Conservation (phyloP, 1,140 invertebrate species). For the Drosophila obscura region DNA sequence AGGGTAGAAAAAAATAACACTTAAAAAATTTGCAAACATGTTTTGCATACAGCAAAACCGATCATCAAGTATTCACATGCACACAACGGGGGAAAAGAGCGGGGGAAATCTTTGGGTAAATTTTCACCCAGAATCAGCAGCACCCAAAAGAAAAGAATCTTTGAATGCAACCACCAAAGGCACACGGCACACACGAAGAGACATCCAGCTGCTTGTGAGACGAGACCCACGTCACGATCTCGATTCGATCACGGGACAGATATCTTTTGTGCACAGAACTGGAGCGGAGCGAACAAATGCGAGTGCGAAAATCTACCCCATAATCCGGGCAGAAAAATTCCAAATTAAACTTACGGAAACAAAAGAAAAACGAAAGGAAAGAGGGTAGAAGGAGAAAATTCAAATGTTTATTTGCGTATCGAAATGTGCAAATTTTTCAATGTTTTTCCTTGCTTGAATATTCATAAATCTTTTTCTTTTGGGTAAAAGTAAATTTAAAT, state of each 20-base stretch:
- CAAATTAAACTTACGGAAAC: constrained; percentile 47
- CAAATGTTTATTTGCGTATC: constrained; percentile 78
- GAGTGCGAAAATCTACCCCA: constrained; percentile 78
- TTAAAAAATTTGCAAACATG: constrained; percentile 82
- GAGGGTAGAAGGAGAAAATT: constrained; percentile 22
- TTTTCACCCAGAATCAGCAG: constrained; percentile 17
- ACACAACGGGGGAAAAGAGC: constrained; percentile 21
- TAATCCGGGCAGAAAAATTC: constrained; percentile 58
- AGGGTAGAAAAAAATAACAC: constrained; percentile 38
- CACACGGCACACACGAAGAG: neutral
- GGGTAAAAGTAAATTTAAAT: constrained; percentile 33
- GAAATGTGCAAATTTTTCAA: constrained; percentile 64
- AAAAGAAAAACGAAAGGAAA: constrained; percentile 24
- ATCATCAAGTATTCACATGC: constrained; percentile 72
- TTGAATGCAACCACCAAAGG: constrained; percentile 47
- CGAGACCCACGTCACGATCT: constrained; percentile 43
- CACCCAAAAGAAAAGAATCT: constrained; percentile 38
- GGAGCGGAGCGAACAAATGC: constrained; percentile 58
- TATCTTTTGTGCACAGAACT: constrained; percentile 45
- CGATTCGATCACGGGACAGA: constrained; percentile 27
- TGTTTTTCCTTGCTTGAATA: constrained; percentile 40
- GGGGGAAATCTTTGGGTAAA: constrained; percentile 31
- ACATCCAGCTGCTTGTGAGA: constrained; percentile 61
- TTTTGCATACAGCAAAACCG: constrained; percentile 74
- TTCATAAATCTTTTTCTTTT: constrained; percentile 55